Evolutionary conservation across 2,113 vertebrate species (phyloP).

Genomic region (Numenius arquata): DNA sequence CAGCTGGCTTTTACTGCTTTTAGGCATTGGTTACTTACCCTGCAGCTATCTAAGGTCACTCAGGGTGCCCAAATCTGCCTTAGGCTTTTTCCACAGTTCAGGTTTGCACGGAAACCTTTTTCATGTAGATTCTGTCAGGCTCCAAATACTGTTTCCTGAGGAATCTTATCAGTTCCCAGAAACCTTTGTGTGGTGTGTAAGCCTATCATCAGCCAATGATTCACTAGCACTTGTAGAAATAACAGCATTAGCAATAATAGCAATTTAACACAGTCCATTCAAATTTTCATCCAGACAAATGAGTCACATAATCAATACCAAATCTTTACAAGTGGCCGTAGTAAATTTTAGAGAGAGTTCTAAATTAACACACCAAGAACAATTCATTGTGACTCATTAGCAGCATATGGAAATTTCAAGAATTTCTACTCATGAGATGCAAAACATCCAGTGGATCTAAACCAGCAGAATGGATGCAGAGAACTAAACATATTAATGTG

Average conservation of each 20-base stretch:
- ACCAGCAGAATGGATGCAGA: background rate
- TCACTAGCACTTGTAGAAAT: background rate
- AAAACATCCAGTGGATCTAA: background rate
- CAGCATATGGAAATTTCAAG: background rate
- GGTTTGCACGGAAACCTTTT: background rate
- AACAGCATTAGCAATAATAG: background rate
- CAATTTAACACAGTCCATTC: background rate
- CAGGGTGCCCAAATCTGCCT: background rate
- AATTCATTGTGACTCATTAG: background rate
- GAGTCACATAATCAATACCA: background rate
- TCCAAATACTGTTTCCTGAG: background rate
- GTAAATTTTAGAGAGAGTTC: background rate
- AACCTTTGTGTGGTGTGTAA: background rate
- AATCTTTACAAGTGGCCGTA: background rate
- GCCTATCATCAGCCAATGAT: background rate
- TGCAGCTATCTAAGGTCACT: background rate
- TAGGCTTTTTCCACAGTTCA: background rate
- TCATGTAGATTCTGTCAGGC: background rate
- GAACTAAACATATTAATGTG: background rate
- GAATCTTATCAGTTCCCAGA: background rate
- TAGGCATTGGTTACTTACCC: background rate
- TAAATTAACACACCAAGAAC: background rate
- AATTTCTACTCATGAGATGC: background rate
- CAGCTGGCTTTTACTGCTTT: background rate
- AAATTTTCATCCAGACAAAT: background rate